Evolutionary conservation across 1,140 invertebrate species (phyloP), one percentile per base, ranked within the genome.

Genomic region (Lycorma delicatula): DNA sequence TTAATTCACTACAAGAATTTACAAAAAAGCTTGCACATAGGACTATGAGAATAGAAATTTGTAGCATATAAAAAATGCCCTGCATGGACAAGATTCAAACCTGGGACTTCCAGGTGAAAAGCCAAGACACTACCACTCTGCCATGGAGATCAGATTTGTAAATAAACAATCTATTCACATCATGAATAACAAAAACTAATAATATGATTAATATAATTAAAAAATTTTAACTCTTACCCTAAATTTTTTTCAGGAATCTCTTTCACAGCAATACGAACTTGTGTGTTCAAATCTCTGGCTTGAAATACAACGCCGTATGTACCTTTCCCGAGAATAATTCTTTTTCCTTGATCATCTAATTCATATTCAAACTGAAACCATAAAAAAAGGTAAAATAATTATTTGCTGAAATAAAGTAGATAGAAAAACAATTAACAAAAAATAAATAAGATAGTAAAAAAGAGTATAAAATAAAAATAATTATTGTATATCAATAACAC

Each of bases 271-370:
- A 99, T 97, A 57, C 90, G 79, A 1, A 94, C 89, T 79, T 98
- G 94, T 0, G 94, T 98, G 67, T 90, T 92, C 27, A 93, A 78
- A 75, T 98, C 95, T 12, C 93, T 73, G 1, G 94, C 97, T 9
- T 95, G 93, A 71, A 91, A 98, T 1, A 99, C 96, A 0, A 88
- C 79, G 1, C 97, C 97, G 73, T 96, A 99, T 0, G 95, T 97
- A 3, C 97, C 96, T 74, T 91, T 91, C 4, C 97, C 97, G 9
- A 99, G 78, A 9, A 97, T 74, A 27, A 94, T 83, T 36, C 87
- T 82, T 65, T 90, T 89, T 52, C 85, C 85, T 68, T 87, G 84
- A 66, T 97, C 94, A 74, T 98, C 94, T 20, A 87, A 69, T 68
- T 99, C 97, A 73, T 99, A 99, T 72, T 98, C 97, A 74, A 89